These are phyloP conservation scores for Parnassius glacialis DNA, from an alignment of 2,888 invertebrate genomes.

Conservation along the genomic window DNA sequence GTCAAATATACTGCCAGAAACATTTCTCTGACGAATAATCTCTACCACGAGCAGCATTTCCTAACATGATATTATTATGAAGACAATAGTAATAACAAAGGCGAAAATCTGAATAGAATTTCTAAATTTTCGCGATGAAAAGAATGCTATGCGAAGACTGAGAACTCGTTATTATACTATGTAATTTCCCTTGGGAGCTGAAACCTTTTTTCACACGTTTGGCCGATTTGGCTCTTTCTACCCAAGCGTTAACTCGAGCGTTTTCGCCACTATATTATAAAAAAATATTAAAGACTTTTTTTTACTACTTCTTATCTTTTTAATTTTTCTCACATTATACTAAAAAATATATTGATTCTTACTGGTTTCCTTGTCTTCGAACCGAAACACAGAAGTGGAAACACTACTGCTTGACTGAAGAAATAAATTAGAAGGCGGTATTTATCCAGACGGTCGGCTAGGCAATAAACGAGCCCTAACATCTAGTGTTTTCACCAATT, in stretches of 20 bases:
- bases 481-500: too few species aligned
- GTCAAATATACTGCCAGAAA: constrained; percentile 9
- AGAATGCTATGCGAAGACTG: constrained; percentile 34
- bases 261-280: background rate
- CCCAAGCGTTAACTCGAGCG: constrained; percentile 11
- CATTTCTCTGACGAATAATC: constrained; percentile 11
- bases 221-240: constrained; percentile 3
- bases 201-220: constrained; percentile 28
- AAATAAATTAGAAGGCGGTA: too few species aligned
- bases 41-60: constrained; percentile 3
- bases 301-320: background rate
- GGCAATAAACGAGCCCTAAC: too few species aligned
- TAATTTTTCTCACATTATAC: background rate
- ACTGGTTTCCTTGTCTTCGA: too few species aligned
- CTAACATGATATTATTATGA: background rate
- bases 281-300: background rate
- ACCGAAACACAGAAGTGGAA: too few species aligned
- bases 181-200: constrained; percentile 51
- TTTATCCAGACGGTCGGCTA: too few species aligned
- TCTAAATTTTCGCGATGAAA: constrained; percentile 41
- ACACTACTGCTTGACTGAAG: too few species aligned
- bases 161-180: constrained; percentile 44
- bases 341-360: too few species aligned
- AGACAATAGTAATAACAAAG: constrained; percentile 24
- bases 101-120: constrained; percentile 34